phyloP scores from a whole-genome alignment of 2,888 invertebrate genomes.

The Diarsia rubi region DNA sequence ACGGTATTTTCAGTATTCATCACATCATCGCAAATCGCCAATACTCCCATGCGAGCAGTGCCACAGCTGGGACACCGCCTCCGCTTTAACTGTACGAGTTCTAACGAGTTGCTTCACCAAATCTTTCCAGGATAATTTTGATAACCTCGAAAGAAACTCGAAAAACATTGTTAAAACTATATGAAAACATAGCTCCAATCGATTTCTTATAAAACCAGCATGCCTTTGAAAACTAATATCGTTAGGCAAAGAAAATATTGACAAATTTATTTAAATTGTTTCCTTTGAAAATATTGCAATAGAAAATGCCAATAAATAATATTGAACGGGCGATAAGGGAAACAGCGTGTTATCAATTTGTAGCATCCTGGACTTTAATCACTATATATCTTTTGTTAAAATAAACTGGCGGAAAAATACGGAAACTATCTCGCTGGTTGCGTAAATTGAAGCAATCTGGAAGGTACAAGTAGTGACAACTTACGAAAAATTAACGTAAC shows the following conservation, averaged over 20 bases:
- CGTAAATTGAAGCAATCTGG: not conserved
- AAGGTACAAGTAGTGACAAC: not conserved
- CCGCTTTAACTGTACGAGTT: too few relatives aligned
- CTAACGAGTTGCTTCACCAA: too few relatives aligned
- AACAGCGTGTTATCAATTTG: constrained; percentile 50
- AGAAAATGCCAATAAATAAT: constrained; percentile 36
- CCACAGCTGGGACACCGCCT: too few relatives aligned
- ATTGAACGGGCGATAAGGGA: constrained; percentile 15
- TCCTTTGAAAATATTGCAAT: constrained; percentile 36
- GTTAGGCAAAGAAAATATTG: constrained; percentile 25
- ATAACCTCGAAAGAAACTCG: not conserved
- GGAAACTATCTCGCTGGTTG: not conserved
- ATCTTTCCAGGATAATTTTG: not conserved
- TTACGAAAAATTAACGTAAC: not conserved
- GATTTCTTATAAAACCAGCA: constrained; percentile 16
- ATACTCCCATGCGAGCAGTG: too few relatives aligned
- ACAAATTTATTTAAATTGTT: constrained; percentile 18
- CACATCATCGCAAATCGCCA: too few relatives aligned
- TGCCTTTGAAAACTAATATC: constrained; percentile 10
- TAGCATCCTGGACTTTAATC: constrained; percentile 7
- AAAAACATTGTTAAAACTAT: not conserved
- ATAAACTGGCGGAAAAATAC: constrained; percentile 3
- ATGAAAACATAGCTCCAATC: constrained; percentile 11
- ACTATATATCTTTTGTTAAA: constrained; percentile 22
- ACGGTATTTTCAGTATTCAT: too few relatives aligned